These are phyloP conservation scores for Abrostola tripartita DNA, from an alignment of 2,888 invertebrate genomes.

Conservation along the genomic window DNA sequence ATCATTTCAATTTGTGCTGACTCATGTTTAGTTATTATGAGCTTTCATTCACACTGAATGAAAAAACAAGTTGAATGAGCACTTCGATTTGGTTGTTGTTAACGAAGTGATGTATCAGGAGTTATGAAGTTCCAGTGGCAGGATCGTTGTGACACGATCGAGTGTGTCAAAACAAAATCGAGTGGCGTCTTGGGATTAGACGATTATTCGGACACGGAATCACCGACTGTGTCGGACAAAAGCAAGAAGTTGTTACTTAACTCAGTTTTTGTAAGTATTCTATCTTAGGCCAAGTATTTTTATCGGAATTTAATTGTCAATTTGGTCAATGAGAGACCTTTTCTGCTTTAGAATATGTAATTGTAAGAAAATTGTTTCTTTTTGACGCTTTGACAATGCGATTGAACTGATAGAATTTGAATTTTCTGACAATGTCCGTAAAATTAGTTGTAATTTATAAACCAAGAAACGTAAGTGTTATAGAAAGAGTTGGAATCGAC, in stretches of 20 bases:
- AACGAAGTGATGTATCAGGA: slow-evolving; percentile 56
- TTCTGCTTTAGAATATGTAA: slow-evolving; percentile 44
- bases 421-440: slow-evolving; percentile 38
- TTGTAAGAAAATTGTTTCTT: slow-evolving; percentile 44
- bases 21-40: slow-evolving; percentile 73
- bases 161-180: slow-evolving; percentile 87
- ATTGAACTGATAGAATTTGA: slow-evolving; percentile 37
- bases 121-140: slow-evolving; percentile 65
- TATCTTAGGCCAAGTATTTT: slow-evolving; percentile 54
- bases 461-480: slow-evolving; percentile 20
- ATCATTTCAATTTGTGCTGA: slow-evolving; percentile 58
- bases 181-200: slow-evolving; percentile 82
- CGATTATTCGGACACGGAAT: slow-evolving; percentile 65
- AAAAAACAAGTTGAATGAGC: slow-evolving; percentile 72
- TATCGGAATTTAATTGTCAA: slow-evolving; percentile 53
- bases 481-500: slow-evolving; percentile 48
- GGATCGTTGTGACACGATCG: slow-evolving; percentile 70
- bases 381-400: slow-evolving; percentile 33
- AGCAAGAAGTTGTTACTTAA: slow-evolving; percentile 56
- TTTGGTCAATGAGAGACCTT: slow-evolving; percentile 47
- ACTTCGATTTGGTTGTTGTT: slow-evolving; percentile 69
- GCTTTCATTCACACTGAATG: slow-evolving; percentile 69
- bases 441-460: slow-evolving; percentile 42
- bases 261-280: slow-evolving; percentile 53
- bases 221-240: slow-evolving; percentile 70